Evolutionary conservation across 2,888 invertebrate genomes (phyloP).

Genomic region (Megaustenia siamemsis): DNA sequence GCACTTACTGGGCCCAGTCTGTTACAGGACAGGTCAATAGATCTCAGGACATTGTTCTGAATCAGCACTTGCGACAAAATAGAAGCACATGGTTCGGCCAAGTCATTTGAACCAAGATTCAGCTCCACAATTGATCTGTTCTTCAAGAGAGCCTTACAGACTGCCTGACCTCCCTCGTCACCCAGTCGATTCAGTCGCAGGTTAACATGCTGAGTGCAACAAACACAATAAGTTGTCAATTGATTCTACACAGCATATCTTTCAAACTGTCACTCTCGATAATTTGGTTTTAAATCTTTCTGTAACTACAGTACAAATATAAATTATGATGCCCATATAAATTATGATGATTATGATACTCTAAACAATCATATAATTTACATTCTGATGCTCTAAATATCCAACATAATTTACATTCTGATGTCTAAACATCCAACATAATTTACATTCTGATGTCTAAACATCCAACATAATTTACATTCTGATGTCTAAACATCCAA

Average conservation of each 20-base stretch:
- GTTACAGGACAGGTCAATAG: slow-evolving; percentile 79
- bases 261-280: too few relatives aligned
- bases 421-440: too few relatives aligned
- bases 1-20: slow-evolving; percentile 78
- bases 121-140: slow-evolving; percentile 77
- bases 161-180: slow-evolving; percentile 80
- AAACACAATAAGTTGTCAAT: too few relatives aligned
- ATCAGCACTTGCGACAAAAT: slow-evolving; percentile 77
- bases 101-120: slow-evolving; percentile 79
- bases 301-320: too few relatives aligned
- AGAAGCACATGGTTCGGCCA: slow-evolving; percentile 79
- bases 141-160: slow-evolving; percentile 77
- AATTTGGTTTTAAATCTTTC: too few relatives aligned
- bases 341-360: neutral
- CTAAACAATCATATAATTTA: neutral
- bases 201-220: slow-evolving; percentile 50
- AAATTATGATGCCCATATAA: too few relatives aligned
- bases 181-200: slow-evolving; percentile 74
- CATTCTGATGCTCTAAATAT: too few relatives aligned
- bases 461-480: too few relatives aligned
- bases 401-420: too few relatives aligned
- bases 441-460: too few relatives aligned
- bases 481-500: too few relatives aligned
- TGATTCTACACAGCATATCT: too few relatives aligned
- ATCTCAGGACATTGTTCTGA: slow-evolving; percentile 74